These are phyloP conservation scores for Ectemnius continuus DNA, from an alignment of 2,888 invertebrate genomes.

Conservation along the genomic window DNA sequence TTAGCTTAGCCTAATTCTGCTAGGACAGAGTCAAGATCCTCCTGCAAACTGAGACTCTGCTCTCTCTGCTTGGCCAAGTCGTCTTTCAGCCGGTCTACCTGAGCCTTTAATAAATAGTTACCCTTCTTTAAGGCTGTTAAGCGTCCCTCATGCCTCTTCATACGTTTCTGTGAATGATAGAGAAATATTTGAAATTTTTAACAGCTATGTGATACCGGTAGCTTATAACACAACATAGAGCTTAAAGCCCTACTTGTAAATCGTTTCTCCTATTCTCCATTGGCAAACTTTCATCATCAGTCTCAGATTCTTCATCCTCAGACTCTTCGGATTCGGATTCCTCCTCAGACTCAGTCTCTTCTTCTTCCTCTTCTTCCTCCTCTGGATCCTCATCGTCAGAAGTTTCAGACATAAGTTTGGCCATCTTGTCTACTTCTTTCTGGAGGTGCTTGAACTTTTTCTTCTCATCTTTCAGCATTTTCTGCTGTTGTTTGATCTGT, in stretches of 20 bases:
- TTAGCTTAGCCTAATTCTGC: slow-evolving; percentile 87
- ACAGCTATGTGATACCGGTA: too few species aligned
- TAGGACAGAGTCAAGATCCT: slow-evolving; percentile 91
- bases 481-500: slow-evolving; percentile 89
- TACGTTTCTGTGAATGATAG: slow-evolving; percentile 71
- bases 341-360: slow-evolving; percentile 76
- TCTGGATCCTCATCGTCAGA: slow-evolving; percentile 86
- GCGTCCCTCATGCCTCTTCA: slow-evolving; percentile 88
- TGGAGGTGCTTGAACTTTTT: slow-evolving; percentile 90
- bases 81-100: slow-evolving; percentile 92
- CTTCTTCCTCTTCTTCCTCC: slow-evolving; percentile 79
- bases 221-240: too few species aligned
- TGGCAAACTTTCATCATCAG: slow-evolving; percentile 81
- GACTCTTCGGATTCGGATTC: slow-evolving; percentile 80
- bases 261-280: slow-evolving; percentile 64
- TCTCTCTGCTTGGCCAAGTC: slow-evolving; percentile 91
- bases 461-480: slow-evolving; percentile 87
- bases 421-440: slow-evolving; percentile 95
- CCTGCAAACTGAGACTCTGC: slow-evolving; percentile 86
- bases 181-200: too few species aligned
- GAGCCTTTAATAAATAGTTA: slow-evolving; percentile 91
- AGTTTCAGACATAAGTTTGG: slow-evolving; percentile 89
- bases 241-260: slow-evolving; percentile 68
- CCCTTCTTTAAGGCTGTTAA: slow-evolving; percentile 91
- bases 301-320: slow-evolving; percentile 79